Evolutionary conservation across 2,888 invertebrate genomes (phyloP).

Genomic region (Biston betularia): DNA sequence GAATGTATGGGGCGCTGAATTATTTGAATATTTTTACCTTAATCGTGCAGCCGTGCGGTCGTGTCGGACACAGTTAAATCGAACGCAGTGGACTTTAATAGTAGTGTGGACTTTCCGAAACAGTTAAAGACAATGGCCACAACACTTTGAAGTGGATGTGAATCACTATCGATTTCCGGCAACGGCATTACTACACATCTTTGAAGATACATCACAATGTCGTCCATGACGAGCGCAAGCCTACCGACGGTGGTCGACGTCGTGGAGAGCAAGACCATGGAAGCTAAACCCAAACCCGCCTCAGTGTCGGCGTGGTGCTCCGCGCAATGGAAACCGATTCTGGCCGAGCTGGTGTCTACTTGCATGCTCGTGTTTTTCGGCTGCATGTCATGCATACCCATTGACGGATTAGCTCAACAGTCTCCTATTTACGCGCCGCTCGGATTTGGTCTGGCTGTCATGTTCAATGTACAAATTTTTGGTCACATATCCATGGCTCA

Average conservation of each 20-base stretch:
- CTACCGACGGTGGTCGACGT: conserved; percentile 53
- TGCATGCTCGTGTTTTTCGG: conserved; percentile 89
- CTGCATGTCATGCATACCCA: conserved; percentile 89
- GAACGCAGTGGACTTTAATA: conserved; percentile 29
- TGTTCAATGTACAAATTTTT: conserved; percentile 89
- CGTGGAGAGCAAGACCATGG: conserved; percentile 49
- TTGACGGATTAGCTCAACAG: conserved; percentile 65
- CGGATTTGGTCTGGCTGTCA: conserved; percentile 89
- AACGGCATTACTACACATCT: conserved; percentile 26
- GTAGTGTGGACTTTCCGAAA: conserved; percentile 12
- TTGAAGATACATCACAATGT: not conserved
- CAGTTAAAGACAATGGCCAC: conserved; percentile 39
- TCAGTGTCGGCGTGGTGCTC: conserved; percentile 54
- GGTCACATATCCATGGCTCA: conserved; percentile 93
- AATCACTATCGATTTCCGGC: conserved; percentile 29
- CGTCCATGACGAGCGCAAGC: conserved; percentile 43
- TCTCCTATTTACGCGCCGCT: conserved; percentile 83
- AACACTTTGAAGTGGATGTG: conserved; percentile 42
- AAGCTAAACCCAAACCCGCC: conserved; percentile 36
- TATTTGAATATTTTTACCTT: conserved; percentile 57
- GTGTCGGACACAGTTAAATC: conserved; percentile 42
- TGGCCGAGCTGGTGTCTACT: conserved; percentile 90
- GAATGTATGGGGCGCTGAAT: conserved; percentile 24
- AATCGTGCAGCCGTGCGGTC: conserved; percentile 51
- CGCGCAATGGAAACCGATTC: conserved; percentile 59